Evolutionary conservation across 2,888 invertebrate species (phyloP).

Genomic region (Apamea crenata): DNA sequence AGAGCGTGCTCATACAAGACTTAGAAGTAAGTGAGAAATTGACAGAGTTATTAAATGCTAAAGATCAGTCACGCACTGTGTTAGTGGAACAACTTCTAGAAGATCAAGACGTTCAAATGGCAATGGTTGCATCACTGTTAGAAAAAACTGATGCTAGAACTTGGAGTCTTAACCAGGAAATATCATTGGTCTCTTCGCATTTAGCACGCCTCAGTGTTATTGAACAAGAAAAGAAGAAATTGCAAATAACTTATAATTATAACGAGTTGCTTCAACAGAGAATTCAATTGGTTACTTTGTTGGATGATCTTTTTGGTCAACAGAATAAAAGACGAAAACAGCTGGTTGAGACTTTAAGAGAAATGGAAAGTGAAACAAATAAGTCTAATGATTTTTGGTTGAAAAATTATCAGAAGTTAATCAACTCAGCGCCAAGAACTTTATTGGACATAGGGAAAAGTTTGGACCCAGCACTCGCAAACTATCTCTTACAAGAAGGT

Average conservation of each 20-base stretch:
- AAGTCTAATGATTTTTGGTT: conserved; percentile 92
- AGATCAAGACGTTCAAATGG: conserved; percentile 93
- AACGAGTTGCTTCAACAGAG: conserved; percentile 93
- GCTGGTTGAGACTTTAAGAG: conserved; percentile 92
- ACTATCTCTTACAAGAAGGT: conserved; percentile 93
- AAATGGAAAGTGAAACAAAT: conserved; percentile 92
- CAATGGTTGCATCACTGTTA: conserved; percentile 92
- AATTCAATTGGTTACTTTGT: conserved; percentile 91
- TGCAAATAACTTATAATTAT: conserved; percentile 92
- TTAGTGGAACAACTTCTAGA: conserved; percentile 91
- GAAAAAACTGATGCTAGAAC: conserved; percentile 94
- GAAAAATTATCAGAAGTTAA: conserved; percentile 95
- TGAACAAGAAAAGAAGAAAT: conserved; percentile 93
- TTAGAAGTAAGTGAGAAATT: conserved; percentile 91
- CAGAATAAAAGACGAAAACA: conserved; percentile 92
- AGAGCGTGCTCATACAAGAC: conserved; percentile 90
- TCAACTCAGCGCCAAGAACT: conserved; percentile 93
- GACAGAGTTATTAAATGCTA: conserved; percentile 90
- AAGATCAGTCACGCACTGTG: conserved; percentile 91
- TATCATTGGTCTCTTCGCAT: conserved; percentile 93
- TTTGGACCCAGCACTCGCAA: conserved; percentile 92
- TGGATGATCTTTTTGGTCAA: conserved; percentile 93
- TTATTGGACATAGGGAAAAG: conserved; percentile 91
- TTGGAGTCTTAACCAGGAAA: conserved; percentile 94
- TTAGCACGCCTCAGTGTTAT: conserved; percentile 93